phyloP scores from a whole-genome alignment of 2,888 invertebrate genomes.

The Drosophila anceps region DNA sequence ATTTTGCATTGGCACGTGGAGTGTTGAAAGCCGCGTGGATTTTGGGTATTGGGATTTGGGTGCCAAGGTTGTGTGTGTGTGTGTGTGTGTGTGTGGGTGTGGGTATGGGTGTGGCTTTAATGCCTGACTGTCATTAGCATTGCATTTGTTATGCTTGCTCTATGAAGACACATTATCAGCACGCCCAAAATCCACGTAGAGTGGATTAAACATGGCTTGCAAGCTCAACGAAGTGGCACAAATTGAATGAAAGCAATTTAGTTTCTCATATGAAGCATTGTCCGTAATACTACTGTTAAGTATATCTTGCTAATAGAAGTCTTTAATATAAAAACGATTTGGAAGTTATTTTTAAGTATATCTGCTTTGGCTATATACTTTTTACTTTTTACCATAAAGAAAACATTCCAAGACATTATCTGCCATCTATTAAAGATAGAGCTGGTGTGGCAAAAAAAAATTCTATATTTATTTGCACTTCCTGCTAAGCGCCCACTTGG shows the following conservation, averaged over 20 bases:
- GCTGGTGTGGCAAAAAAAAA: not conserved
- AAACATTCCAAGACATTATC: not conserved
- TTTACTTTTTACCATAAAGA: not conserved
- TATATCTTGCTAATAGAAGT: not conserved
- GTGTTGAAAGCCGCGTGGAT: not conserved
- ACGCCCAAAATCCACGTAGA: constrained; percentile 17
- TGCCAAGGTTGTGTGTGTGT: constrained; percentile 60
- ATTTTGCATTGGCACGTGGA: constrained; percentile 52
- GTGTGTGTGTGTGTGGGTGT: constrained; percentile 4
- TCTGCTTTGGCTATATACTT: not conserved
- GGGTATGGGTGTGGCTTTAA: constrained; percentile 42
- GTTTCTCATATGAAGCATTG: not conserved
- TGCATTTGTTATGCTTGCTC: constrained; percentile 65
- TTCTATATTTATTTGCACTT: not conserved
- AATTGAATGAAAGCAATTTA: not conserved
- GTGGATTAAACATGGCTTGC: constrained; percentile 9
- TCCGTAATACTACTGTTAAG: not conserved
- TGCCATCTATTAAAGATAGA: not conserved
- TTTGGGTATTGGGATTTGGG: constrained; percentile 60
- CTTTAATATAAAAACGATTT: not conserved
- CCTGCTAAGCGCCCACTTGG: not conserved
- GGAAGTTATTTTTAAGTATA: not conserved
- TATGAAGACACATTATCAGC: constrained; percentile 39
- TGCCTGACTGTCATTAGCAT: constrained; percentile 70
- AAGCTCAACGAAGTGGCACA: constrained; percentile 1